A percentile compares a stretch with the other conserved stretches of the same genome.
These are phyloP conservation scores for Ectropis crepuscularia DNA, from an alignment of 2,888 invertebrate genomes.

Conservation along the genomic window DNA sequence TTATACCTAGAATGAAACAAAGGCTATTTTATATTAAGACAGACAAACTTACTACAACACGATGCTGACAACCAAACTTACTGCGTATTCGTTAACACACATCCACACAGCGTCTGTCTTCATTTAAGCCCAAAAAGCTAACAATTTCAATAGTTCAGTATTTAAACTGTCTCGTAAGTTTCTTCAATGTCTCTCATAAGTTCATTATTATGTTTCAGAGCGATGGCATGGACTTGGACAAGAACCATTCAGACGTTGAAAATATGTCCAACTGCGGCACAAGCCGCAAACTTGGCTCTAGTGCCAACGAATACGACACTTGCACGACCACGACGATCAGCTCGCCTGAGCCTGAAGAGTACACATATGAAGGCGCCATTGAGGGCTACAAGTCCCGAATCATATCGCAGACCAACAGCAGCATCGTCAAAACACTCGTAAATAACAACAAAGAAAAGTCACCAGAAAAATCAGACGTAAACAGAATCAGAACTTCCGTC, in stretches of 20 bases:
- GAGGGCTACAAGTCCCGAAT: conserved; percentile 93
- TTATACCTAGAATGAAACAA: no score
- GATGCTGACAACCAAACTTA: no score
- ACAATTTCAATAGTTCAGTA: no score
- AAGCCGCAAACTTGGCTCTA: conserved; percentile 79
- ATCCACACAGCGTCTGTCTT: no score
- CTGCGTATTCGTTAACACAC: no score
- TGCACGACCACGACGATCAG: conserved; percentile 88
- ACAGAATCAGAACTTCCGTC: conserved; percentile 79
- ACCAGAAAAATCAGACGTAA: conserved; percentile 70
- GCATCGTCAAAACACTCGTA: conserved; percentile 74
- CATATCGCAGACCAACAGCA: conserved; percentile 84
- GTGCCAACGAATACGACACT: conserved; percentile 87
- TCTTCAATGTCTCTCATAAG: no score
- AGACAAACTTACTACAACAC: no score
- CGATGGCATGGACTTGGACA: conserved; percentile 85
- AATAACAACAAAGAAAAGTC: conserved; percentile 78
- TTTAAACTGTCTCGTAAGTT: no score
- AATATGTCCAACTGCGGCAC: conserved; percentile 77
- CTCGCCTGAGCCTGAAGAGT: conserved; percentile 90
- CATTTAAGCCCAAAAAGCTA: no score
- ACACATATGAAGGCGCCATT: conserved; percentile 94
- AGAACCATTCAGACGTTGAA: conserved; percentile 82
- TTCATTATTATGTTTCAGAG: conserved; percentile 69
- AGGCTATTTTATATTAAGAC: no score